phyloP scores from a whole-genome alignment of 2,797 vertebrate species.

The Rhyacichthys aspro region DNA sequence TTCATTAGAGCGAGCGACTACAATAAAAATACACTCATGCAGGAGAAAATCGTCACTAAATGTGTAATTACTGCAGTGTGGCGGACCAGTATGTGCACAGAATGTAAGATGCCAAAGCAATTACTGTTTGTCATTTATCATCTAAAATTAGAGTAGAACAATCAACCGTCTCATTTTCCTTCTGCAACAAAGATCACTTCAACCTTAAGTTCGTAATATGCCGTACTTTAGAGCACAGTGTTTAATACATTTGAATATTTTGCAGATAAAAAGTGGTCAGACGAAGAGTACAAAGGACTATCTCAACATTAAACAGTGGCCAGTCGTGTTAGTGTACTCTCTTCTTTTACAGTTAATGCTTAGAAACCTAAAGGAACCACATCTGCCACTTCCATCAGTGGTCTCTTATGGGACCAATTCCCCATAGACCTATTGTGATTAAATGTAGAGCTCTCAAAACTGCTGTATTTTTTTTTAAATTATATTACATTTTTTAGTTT shows the following conservation, averaged over 20 bases:
- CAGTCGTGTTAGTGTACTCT: too few species aligned
- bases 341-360: too few species aligned
- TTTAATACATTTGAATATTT: not conserved
- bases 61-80: constrained; percentile 13
- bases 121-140: constrained; percentile 21
- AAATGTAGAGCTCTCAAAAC: too few species aligned
- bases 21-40: not conserved
- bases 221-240: not conserved
- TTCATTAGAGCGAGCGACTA: not conserved
- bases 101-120: constrained; percentile 14
- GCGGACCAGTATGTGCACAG: constrained; percentile 7
- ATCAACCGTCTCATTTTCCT: constrained; percentile 4
- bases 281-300: not conserved
- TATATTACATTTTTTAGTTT: too few species aligned
- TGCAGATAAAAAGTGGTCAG: not conserved
- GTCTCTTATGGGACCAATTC: too few species aligned
- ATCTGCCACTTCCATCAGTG: too few species aligned
- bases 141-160: constrained; percentile 19
- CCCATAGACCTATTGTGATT: too few species aligned
- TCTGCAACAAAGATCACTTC: constrained; percentile 11
- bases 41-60: not conserved
- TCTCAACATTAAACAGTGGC: too few species aligned
- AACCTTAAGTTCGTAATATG: constrained; percentile 3
- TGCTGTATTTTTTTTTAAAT: too few species aligned
- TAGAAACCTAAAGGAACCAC: too few species aligned